These are phyloP conservation scores for Morpho achilles DNA, from an alignment of 2,888 invertebrate genomes.

Conservation along the genomic window DNA sequence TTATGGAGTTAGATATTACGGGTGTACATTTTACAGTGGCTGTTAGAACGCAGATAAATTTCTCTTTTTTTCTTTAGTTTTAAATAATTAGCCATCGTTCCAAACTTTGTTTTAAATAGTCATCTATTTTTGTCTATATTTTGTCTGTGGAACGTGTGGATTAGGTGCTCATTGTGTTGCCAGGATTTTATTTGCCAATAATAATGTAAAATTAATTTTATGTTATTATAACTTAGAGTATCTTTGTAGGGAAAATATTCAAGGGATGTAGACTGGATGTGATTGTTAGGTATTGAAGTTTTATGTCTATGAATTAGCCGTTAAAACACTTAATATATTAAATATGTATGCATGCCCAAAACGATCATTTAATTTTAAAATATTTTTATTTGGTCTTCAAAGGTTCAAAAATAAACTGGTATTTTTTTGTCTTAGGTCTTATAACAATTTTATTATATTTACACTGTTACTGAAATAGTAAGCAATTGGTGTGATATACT, in stretches of 20 bases:
- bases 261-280: background rate
- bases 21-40: constrained; percentile 55
- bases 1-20: constrained; percentile 59
- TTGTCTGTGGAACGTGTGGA: constrained; percentile 31
- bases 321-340: no score
- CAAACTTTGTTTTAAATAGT: constrained; percentile 4
- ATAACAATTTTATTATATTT: background rate
- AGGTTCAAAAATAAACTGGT: no score
- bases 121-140: background rate
- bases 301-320: no score
- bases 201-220: constrained; percentile 26
- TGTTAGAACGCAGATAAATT: constrained; percentile 31
- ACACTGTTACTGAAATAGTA: background rate
- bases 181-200: constrained; percentile 17
- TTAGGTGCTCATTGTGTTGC: constrained; percentile 47
- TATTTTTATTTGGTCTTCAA: no score
- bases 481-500: constrained; percentile 17
- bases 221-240: no score
- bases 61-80: constrained; percentile 4
- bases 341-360: no score
- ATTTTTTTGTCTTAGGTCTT: background rate
- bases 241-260: background rate
- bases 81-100: background rate
- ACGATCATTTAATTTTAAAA: no score
- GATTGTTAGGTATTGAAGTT: constrained; percentile 4